Conservation (phyloP, 2,888 invertebrate genomes). For the Ypsolopha sequella region DNA sequence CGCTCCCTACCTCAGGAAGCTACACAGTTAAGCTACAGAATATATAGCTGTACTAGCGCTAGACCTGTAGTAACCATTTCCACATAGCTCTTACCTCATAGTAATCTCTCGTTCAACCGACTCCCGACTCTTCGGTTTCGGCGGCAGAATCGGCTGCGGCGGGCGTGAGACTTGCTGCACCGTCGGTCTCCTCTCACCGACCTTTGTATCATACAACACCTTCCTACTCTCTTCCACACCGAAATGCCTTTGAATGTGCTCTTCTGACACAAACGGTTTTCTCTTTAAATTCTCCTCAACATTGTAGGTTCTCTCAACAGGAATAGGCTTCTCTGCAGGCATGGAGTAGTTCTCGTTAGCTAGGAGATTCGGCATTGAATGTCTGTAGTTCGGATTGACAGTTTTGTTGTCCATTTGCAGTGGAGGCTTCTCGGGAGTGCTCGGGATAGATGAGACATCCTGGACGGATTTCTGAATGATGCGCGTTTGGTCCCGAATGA, state of each 20-base stretch:
- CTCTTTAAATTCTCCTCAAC: conserved; percentile 23
- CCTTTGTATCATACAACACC: conserved; percentile 36
- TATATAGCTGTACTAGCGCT: too few relatives aligned
- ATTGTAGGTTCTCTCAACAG: conserved; percentile 27
- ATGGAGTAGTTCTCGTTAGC: conserved; percentile 38
- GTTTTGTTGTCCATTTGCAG: conserved; percentile 17
- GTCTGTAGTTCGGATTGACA: conserved; percentile 40
- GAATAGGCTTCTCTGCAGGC: conserved; percentile 29
- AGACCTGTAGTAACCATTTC: too few relatives aligned
- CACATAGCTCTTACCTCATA: conserved; percentile 43
- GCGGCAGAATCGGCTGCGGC: conserved; percentile 41
- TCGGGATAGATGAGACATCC: conserved; percentile 61
- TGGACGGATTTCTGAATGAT: conserved; percentile 74
- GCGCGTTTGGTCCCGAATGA: conserved; percentile 75
- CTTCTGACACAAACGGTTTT: conserved; percentile 59
- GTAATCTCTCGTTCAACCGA: conserved; percentile 61
- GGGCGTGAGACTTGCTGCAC: conserved; percentile 21
- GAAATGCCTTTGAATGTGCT: conserved; percentile 58
- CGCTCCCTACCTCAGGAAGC: not conserved
- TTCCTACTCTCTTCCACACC: conserved; percentile 57
- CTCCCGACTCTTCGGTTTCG: conserved; percentile 51
- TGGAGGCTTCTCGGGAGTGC: conserved; percentile 43
- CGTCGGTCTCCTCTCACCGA: conserved; percentile 22
- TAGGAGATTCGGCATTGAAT: conserved; percentile 63
- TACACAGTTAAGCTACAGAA: too few relatives aligned